phyloP scores from a whole-genome alignment of 2,888 invertebrate genomes.

The Calameuta idolon region DNA sequence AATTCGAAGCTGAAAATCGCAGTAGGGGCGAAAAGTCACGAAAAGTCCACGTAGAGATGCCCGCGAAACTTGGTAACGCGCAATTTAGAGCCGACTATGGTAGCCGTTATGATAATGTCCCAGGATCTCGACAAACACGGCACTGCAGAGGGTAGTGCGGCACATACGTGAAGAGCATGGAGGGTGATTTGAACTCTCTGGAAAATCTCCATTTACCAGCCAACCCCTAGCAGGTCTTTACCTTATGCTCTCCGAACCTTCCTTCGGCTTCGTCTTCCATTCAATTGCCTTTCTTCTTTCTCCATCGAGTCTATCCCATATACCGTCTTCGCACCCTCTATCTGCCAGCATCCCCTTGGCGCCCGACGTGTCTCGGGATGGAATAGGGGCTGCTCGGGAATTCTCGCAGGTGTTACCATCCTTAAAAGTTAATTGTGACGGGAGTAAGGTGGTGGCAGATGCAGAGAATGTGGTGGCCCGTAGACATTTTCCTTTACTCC shows the following conservation, averaged over 20 bases:
- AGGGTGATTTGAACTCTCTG: not conserved
- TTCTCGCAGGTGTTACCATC: constrained; percentile 23
- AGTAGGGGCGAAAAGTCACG: not conserved
- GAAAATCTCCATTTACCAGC: not conserved
- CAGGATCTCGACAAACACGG: not conserved
- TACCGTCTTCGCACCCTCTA: not conserved
- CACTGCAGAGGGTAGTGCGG: not conserved
- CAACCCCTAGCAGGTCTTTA: not conserved
- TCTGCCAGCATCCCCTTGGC: not conserved
- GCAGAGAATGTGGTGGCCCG: constrained; percentile 34
- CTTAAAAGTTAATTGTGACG: constrained; percentile 44
- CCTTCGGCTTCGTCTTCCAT: not conserved
- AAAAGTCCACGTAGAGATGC: not conserved
- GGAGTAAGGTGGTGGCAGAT: constrained; percentile 37
- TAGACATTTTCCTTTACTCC: constrained; percentile 29
- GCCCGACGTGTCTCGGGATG: not conserved
- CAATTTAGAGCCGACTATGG: not conserved
- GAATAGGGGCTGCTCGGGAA: not conserved
- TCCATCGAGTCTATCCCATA: not conserved
- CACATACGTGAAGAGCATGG: not conserved
- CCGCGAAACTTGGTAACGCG: not conserved
- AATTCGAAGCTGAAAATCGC: not conserved
- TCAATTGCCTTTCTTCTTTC: not conserved
- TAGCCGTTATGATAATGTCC: not conserved
- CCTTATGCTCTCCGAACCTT: not conserved